Conservation (phyloP, 2,888 invertebrate genomes). For the Andrena bucephala region DNA sequence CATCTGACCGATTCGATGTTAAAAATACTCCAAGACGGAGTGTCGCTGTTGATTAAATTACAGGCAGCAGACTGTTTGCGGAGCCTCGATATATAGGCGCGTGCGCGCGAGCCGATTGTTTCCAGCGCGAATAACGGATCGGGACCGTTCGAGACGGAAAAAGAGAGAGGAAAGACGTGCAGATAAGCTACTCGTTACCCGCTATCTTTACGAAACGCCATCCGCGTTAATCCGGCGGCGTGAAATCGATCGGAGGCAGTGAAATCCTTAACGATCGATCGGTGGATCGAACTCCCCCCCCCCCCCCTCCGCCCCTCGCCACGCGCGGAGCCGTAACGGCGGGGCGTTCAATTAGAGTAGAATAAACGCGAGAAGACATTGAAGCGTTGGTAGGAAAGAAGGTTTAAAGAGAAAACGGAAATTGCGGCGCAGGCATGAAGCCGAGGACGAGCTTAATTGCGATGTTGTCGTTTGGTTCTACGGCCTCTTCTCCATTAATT, state of each 20-base stretch:
- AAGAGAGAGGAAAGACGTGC: not conserved
- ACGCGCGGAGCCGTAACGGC: not conserved
- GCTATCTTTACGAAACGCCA: not conserved
- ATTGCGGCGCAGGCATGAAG: constrained; percentile 50
- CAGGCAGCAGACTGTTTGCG: not conserved
- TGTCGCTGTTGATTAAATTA: constrained; percentile 29
- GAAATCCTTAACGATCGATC: not conserved
- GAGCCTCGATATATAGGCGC: not conserved
- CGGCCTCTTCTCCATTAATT: constrained; percentile 79
- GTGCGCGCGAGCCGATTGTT: constrained; percentile 1
- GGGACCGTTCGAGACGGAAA: not conserved
- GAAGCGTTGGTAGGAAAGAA: not conserved
- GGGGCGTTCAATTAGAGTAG: not conserved
- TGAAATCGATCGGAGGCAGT: not conserved
- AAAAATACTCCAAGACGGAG: constrained; percentile 37
- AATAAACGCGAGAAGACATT: not conserved
- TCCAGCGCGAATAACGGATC: not conserved
- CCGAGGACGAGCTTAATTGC: constrained; percentile 67
- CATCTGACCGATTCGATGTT: constrained; percentile 36
- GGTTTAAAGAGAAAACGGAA: constrained; percentile 57
- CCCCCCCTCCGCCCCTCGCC: not conserved
- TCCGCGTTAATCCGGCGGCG: not conserved
- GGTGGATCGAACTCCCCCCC: not conserved
- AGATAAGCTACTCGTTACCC: not conserved
- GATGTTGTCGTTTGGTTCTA: constrained; percentile 73